Evolutionary conservation across 2,797 vertebrate genomes (phyloP).

Genomic region (Aldrovandia affinis): DNA sequence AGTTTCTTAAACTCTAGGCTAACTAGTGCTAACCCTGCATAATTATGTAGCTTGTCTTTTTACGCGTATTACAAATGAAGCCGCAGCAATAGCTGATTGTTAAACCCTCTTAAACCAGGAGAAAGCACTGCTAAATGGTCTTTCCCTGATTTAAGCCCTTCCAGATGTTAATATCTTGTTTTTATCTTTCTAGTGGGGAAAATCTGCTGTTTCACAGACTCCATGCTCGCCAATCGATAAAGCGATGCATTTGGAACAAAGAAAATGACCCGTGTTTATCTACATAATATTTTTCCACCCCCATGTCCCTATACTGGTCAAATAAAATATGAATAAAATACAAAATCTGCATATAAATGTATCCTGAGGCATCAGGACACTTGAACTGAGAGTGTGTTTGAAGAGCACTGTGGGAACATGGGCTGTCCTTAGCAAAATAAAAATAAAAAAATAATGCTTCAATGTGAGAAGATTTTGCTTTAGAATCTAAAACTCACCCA

Average conservation of each 20-base stretch:
- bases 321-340: no score
- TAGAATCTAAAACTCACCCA: background rate
- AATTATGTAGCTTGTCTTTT: background rate
- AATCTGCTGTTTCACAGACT: background rate
- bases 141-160: background rate
- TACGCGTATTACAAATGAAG: background rate
- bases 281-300: no score
- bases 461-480: background rate
- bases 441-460: background rate
- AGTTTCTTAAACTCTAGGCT: background rate
- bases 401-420: background rate
- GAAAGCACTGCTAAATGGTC: slow-evolving; percentile 1
- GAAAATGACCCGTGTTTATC: no score
- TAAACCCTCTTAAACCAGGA: background rate
- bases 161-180: background rate
- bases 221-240: background rate
- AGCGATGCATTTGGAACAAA: no score
- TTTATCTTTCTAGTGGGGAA: background rate
- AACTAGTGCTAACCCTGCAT: background rate
- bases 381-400: background rate
- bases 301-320: background rate
- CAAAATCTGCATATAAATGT: no score
- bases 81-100: background rate
- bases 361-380: no score
- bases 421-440: background rate